Base-by-base conservation (phyloP, 2,113 vertebrate genomes). In the Acanthisitta chloris region DNA sequence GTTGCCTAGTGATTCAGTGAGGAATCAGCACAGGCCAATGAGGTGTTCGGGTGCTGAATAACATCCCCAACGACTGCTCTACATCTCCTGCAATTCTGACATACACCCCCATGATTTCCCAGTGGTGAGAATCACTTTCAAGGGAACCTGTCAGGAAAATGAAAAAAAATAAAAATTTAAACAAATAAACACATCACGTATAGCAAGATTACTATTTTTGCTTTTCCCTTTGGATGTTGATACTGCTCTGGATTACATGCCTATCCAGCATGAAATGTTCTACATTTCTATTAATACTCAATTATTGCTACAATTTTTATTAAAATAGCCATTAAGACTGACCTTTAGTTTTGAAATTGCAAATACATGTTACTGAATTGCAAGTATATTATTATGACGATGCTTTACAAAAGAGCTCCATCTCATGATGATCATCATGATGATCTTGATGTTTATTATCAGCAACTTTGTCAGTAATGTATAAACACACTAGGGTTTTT, bases 21-120 rank as follows among this genome's bases (percentile, higher is more conserved):
- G 94, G 90, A 98, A 97, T 94, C 23, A 64, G 84, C 66, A 64
- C 8, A 24, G 69, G 90, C 90, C 94, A 97, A 88, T 93, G 42
- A 86, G 94, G 90, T 97, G 74, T 54, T 81, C 15, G n/a, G 96
- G 92, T 76, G 73, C 86, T 93, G 96, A 96, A 93, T 78, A 96
- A 92, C 80, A 96, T 91, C 70, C 91, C 82, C 33, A 14, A 65
- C 74, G 91, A 81, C 97, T 95, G 96, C 81, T 96, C 81, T 86
- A 95, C 85, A 90, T 81, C 90, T 89, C 94, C 81, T 91, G 88
- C 86, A 98, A 96, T 92, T 98, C 99, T 88, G 95, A 97, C 99
- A 99, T 98, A 95, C 98, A 98, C 83, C 99, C 99, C 99, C 99
- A 99, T 13, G 99, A 99, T 92, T 96, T 98, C 88, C 99, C 99